These are phyloP conservation scores for Temnothorax curvispinosus DNA, from an alignment of 1,140 invertebrate genomes.

Conservation along the genomic window DNA sequence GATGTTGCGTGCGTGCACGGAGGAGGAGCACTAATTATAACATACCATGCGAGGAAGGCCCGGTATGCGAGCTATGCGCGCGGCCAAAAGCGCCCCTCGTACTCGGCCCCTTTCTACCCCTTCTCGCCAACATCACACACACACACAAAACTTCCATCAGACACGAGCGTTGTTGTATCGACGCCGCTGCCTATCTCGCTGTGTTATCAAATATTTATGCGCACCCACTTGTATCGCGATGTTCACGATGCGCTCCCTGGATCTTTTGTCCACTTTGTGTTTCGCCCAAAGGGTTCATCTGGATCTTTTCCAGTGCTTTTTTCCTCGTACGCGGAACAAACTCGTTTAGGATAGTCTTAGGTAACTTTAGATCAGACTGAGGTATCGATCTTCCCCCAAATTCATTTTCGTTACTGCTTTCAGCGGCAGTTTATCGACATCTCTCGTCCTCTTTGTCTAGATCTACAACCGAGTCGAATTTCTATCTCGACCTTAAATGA, in stretches of 20 bases:
- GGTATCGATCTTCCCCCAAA: slow-evolving; percentile 33
- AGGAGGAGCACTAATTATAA: slow-evolving; percentile 75
- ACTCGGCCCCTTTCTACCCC: neutral
- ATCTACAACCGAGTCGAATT: slow-evolving; percentile 3
- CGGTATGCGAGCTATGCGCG: slow-evolving; percentile 74
- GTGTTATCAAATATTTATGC: slow-evolving; percentile 71
- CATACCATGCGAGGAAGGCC: slow-evolving; percentile 76
- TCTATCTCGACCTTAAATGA: neutral
- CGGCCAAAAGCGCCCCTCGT: slow-evolving; percentile 45
- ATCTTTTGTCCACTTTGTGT: slow-evolving; percentile 13
- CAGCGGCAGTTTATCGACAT: slow-evolving; percentile 13
- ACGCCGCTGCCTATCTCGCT: slow-evolving; percentile 26
- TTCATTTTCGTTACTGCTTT: slow-evolving; percentile 38
- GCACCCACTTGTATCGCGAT: slow-evolving; percentile 22
- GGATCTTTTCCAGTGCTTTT: neutral
- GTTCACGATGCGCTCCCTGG: neutral
- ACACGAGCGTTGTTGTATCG: neutral
- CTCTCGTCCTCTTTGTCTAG: neutral
- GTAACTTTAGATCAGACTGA: neutral
- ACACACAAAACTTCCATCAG: neutral
- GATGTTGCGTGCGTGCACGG: slow-evolving; percentile 70
- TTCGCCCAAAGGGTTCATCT: neutral
- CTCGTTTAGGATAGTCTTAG: slow-evolving; percentile 20
- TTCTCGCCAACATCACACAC: slow-evolving; percentile 9
- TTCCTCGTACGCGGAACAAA: neutral